phyloP scores from a whole-genome alignment of 2,888 invertebrate species.

The Eupithecia pulchellata region DNA sequence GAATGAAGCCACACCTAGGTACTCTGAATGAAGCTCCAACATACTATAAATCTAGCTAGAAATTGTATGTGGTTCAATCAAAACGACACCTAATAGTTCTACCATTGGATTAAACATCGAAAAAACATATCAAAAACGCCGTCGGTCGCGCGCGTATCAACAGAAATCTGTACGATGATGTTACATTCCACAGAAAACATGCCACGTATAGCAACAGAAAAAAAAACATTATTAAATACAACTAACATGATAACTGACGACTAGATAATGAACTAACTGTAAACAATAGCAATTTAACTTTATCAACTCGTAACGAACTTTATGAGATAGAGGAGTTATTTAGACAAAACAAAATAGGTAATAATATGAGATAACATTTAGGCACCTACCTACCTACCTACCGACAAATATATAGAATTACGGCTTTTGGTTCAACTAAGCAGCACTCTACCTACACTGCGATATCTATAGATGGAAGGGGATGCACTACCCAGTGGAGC shows the following conservation, averaged over 20 bases:
- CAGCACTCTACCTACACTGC: too few relatives aligned
- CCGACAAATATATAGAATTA: background rate
- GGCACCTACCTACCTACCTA: background rate
- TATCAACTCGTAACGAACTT: conserved; percentile 69
- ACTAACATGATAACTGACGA: conserved; percentile 71
- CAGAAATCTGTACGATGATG: background rate
- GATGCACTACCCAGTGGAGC: background rate
- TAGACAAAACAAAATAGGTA: conserved; percentile 67
- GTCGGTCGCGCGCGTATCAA: background rate
- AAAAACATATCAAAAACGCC: background rate
- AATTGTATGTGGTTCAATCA: background rate
- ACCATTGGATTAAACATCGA: background rate
- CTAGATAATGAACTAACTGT: conserved; percentile 76
- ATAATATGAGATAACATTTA: conserved; percentile 38
- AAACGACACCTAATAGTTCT: background rate
- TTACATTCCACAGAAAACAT: conserved; percentile 34
- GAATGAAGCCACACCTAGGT: too few relatives aligned
- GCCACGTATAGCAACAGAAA: conserved; percentile 74
- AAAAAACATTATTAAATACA: conserved; percentile 65
- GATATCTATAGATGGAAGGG: background rate
- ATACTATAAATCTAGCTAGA: background rate
- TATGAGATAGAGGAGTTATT: conserved; percentile 66
- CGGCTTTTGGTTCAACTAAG: background rate
- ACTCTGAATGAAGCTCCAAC: background rate
- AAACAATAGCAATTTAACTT: conserved; percentile 71